phyloP scores from a whole-genome alignment of 2,888 invertebrate species.

The Caenorhabditis becei region DNA sequence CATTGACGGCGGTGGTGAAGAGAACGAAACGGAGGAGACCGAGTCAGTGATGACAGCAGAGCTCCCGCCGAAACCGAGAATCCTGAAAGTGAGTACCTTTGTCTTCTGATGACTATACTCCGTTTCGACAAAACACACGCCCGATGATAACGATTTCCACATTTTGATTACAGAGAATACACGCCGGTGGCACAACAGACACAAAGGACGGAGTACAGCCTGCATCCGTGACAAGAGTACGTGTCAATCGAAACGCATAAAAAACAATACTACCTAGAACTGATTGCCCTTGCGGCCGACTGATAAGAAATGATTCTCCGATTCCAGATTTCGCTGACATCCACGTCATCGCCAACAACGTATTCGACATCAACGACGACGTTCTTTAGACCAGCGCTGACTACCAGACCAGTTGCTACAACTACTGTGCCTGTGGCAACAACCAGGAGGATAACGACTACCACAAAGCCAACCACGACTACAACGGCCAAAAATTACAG shows the following conservation, averaged over 20 bases:
- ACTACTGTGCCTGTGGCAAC: conserved; percentile 45
- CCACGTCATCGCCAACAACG: conserved; percentile 43
- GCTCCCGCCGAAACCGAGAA: conserved; percentile 44
- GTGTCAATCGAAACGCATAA: conserved; percentile 1
- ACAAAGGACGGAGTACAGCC: conserved; percentile 56
- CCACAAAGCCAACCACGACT: conserved; percentile 54
- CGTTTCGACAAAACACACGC: conserved; percentile 2
- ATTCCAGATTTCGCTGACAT: conserved; percentile 27
- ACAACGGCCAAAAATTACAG: conserved; percentile 74
- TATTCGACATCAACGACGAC: conserved; percentile 36
- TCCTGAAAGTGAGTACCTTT: conserved; percentile 37
- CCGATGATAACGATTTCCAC: conserved; percentile 15
- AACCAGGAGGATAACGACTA: conserved; percentile 51
- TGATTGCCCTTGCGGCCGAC: not conserved
- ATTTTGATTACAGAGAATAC: conserved; percentile 56
- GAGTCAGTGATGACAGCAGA: conserved; percentile 47
- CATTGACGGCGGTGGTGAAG: conserved; percentile 55
- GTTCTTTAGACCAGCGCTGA: conserved; percentile 42
- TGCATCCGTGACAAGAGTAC: conserved; percentile 46
- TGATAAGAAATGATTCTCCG: not conserved
- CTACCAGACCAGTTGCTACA: conserved; percentile 49
- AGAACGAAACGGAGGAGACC: conserved; percentile 47
- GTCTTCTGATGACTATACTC: not conserved
- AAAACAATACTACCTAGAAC: conserved; percentile 1
- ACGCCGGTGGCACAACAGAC: conserved; percentile 53